Conservation (phyloP, 1,140 invertebrate species). For the Geopemphigus sp. region DNA sequence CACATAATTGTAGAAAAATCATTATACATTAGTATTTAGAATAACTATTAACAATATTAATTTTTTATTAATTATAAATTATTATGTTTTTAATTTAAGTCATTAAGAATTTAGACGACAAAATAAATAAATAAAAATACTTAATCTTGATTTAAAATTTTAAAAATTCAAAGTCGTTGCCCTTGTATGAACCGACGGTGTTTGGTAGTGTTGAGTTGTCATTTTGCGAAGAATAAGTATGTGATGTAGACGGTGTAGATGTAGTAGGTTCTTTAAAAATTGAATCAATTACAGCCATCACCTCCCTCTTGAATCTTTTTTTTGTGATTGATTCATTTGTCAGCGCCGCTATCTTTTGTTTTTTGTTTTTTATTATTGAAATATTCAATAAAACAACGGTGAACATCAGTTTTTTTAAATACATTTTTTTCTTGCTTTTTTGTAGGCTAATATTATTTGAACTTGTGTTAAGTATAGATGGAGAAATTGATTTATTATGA, state of each 20-base stretch:
- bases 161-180: neutral
- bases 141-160: neutral
- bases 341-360: neutral
- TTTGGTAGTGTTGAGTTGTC: too few species aligned
- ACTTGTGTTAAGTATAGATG: too few species aligned
- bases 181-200: too few species aligned
- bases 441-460: neutral
- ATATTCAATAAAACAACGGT: neutral
- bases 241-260: too few species aligned
- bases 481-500: too few species aligned
- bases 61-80: too few species aligned
- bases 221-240: too few species aligned
- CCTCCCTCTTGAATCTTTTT: neutral
- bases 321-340: conserved; percentile 2
- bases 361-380: neutral
- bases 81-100: neutral
- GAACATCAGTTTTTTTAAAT: neutral
- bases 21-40: too few species aligned
- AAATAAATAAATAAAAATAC: neutral
- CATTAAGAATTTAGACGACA: neutral
- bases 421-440: neutral
- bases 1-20: too few species aligned
- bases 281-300: too few species aligned
- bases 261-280: too few species aligned
- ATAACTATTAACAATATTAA: neutral